Base-by-base conservation (phyloP, 2,888 invertebrate species). In the Sinodicranocentrus sp. region DNA sequence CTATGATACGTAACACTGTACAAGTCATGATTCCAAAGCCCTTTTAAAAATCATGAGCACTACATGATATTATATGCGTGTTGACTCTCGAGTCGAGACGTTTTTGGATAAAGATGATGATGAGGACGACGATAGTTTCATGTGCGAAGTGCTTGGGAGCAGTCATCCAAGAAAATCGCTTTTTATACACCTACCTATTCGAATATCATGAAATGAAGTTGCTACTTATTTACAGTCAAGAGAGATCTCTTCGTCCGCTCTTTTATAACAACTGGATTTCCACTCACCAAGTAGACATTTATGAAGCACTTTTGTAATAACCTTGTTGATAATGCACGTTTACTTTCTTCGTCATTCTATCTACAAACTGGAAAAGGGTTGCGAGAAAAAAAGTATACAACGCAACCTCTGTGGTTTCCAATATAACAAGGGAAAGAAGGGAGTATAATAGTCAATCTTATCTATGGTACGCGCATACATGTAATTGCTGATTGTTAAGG, bases 401-500 rank as follows among this genome's bases (percentile, higher is more conserved):
- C n/a, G n/a, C n/a, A n/a, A n/a, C n/a, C n/a, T n/a, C n/a, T n/a
- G n/a, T n/a, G n/a, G n/a, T n/a, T n/a, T n/a, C n/a, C n/a, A n/a
- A n/a, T n/a, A n/a, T n/a, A n/a, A n/a, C n/a, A n/a, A n/a, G n/a
- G n/a, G n/a, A n/a, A n/a, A n/a, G n/a, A n/a, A n/a, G n/a, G n/a
- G n/a, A n/a, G n/a, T n/a, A n/a, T n/a, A n/a, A n/a, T n/a, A n/a
- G n/a, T n/a, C n/a, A n/a, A 77, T 68, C 77, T 77, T 68, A 77
- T 77, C 77, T 77, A 6, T 57, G 21, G n/a, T 19, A 23, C 21
- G 13, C 25, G 13, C 57, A 57, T 25, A 57, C 57, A 68, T 44
- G 77, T 77, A 77, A 77, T 77, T 77, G 77, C 59, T 77, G 68
- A 68, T 68, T 68, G 68, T 77, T 77, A 67, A 79, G 79, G 63